phyloP scores from a whole-genome alignment of 2,888 invertebrate genomes.

The Drosophila subsilvestris region DNA sequence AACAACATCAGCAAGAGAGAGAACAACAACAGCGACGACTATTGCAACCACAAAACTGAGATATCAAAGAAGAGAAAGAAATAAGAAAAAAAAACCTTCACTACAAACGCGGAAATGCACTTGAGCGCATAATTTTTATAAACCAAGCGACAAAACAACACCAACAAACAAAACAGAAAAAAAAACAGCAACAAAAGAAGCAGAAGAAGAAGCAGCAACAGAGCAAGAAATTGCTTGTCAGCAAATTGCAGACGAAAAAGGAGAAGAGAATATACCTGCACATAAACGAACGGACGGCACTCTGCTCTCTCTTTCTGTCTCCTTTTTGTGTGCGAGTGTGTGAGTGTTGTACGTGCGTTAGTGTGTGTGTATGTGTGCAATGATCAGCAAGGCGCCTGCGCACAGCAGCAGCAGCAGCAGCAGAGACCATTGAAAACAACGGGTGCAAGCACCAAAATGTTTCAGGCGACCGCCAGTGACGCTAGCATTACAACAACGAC shows the following conservation, averaged over 20 bases:
- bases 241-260: constrained; percentile 55
- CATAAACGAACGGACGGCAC: background rate
- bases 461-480: constrained; percentile 65
- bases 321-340: background rate
- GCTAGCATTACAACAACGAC: constrained; percentile 59
- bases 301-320: constrained; percentile 1
- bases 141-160: constrained; percentile 57
- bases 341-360: background rate
- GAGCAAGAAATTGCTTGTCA: constrained; percentile 56
- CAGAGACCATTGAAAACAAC: constrained; percentile 45
- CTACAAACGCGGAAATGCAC: constrained; percentile 73
- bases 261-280: constrained; percentile 45
- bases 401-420: constrained; percentile 34
- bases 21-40: constrained; percentile 24
- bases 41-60: constrained; percentile 52
- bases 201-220: constrained; percentile 23
- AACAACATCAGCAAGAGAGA: background rate
- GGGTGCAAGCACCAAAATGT: constrained; percentile 64
- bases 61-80: constrained; percentile 26
- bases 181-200: constrained; percentile 37
- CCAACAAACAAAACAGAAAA: constrained; percentile 30
- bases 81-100: constrained; percentile 46
- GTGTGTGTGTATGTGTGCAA: constrained; percentile 22
- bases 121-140: constrained; percentile 77
- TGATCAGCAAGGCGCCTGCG: constrained; percentile 52